These are phyloP conservation scores for Myotis yumanensis DNA, from an alignment of 2,113 vertebrate genomes.

Conservation along the genomic window DNA sequence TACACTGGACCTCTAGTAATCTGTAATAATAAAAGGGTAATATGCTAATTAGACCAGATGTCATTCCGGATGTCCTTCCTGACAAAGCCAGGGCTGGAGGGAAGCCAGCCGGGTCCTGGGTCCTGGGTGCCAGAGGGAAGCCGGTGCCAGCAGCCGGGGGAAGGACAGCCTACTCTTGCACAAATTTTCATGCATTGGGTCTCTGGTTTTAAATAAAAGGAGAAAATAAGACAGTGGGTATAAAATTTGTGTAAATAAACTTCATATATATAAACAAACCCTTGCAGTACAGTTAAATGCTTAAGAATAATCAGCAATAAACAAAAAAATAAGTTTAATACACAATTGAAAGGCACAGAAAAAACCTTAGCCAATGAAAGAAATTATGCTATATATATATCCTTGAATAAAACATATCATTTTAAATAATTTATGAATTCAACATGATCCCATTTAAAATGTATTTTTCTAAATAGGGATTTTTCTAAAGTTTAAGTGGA, in stretches of 20 bases:
- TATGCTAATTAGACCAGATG: too few relatives aligned
- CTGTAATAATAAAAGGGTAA: too few relatives aligned
- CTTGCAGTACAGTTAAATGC: not conserved
- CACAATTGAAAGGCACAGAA: not conserved
- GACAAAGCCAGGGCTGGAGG: too few relatives aligned
- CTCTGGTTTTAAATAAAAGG: conserved; percentile 3
- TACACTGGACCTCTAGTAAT: too few relatives aligned
- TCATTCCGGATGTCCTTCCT: too few relatives aligned
- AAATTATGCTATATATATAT: not conserved
- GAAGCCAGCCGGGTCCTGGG: too few relatives aligned
- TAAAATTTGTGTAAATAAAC: conserved; percentile 19
- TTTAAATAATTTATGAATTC: conserved; percentile 21
- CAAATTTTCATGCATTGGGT: too few relatives aligned
- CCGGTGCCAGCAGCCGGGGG: too few relatives aligned
- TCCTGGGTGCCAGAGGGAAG: too few relatives aligned
- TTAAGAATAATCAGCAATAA: not conserved
- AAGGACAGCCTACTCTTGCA: too few relatives aligned
- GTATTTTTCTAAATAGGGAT: not conserved
- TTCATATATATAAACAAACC: not conserved
- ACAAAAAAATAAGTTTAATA: not conserved
- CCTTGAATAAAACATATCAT: not conserved
- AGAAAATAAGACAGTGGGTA: not conserved
- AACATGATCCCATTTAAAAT: not conserved
- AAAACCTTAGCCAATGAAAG: not conserved
- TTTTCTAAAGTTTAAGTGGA: not conserved